A percentile compares a stretch with the other conserved stretches of the same genome.
phyloP scores from a whole-genome alignment of 2,113 vertebrate genomes.

The Corynorhinus townsendii region DNA sequence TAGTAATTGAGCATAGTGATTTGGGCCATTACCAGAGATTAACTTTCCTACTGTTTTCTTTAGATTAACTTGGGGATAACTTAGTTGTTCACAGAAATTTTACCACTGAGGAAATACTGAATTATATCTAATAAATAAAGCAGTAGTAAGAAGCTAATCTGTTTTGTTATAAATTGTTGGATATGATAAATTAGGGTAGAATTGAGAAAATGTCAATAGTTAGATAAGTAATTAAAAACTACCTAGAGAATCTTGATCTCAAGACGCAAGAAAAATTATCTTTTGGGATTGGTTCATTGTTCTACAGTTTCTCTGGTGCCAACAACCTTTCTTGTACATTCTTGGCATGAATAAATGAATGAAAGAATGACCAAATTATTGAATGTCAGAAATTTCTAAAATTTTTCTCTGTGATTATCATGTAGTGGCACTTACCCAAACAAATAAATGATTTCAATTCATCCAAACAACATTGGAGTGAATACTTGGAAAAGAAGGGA shows the following conservation, averaged over 20 bases:
- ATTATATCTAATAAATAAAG: not conserved
- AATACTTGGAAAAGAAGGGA: not conserved
- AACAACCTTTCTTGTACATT: not conserved
- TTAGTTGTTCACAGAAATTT: not conserved
- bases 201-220: slow-evolving; percentile 15
- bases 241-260: not conserved
- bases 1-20: no score
- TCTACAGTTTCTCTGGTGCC: not conserved
- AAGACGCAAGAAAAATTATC: not conserved
- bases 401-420: not conserved
- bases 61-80: not conserved
- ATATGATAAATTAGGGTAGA: not conserved
- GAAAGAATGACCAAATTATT: not conserved
- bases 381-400: slow-evolving; percentile 14
- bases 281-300: not conserved
- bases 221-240: slow-evolving; percentile 12
- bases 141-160: not conserved
- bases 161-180: slow-evolving; percentile 9
- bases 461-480: not conserved
- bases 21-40: not conserved
- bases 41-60: not conserved
- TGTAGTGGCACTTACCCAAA: not conserved
- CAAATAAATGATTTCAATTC: not conserved
- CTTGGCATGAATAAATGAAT: not conserved
- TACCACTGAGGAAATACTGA: not conserved